Evolutionary conservation across 1,140 invertebrate species (phyloP), one percentile per base, ranked within the genome.

Genomic region (Ips nitidus): DNA sequence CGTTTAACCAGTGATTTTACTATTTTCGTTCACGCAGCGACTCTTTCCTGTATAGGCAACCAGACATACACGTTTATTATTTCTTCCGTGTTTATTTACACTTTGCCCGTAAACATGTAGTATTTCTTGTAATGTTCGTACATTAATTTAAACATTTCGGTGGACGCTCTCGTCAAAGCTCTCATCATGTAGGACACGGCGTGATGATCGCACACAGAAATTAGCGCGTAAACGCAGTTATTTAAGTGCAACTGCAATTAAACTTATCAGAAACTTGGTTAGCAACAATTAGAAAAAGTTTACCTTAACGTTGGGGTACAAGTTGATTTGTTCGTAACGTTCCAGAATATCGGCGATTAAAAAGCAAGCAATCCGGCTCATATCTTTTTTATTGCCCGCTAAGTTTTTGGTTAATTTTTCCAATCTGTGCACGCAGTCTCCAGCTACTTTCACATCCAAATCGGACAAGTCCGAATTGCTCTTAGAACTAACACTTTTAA

Each of bases 71-170:
- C 22, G 22, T 22, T 22, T 22, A 22, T 22, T 22, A 22, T 22
- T 22, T 22, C 22, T 22, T 22, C 22, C 22, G 22, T 22, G 22
- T 42, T 41, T 65, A 41, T 58, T 79, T 72, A 79, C 3, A 78
- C 76, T 77, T 79, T 80, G 47, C 79, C 79, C 5, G 76, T 79
- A 73, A 79, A 80, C 67, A 70, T 76, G 68, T 80, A 78, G 74
- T 76, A 80, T 74, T 77, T 80, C 50, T 76, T 80, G 60, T 79
- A 80, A 74, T 78, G 70, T 41, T 76, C 73, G 60, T 77, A 74
- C 66, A 78, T 72, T 57, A 75, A 71, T 69, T 79, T 78, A 61
- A 79, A 79, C 71, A 79, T 71, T 71, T 79, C 77, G 7, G 76
- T 78, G 1, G 76, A 79, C 22, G 77, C 74, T 50, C n/a, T 73